These are phyloP conservation scores for Myiagra hebetior DNA, from an alignment of 2,113 vertebrate genomes.

Conservation along the genomic window DNA sequence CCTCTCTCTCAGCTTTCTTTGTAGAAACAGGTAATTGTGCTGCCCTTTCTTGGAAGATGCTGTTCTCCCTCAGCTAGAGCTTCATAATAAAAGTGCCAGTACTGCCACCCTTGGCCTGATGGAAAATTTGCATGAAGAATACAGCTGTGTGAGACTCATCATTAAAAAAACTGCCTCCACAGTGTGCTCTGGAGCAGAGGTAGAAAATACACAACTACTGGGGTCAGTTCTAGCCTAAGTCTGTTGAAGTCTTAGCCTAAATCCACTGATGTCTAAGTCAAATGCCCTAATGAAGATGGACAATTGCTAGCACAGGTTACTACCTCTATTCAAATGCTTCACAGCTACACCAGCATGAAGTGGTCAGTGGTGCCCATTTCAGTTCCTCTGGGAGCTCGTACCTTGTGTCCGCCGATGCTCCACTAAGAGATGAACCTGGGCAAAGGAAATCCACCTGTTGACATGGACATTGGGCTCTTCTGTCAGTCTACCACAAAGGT, in stretches of 20 bases:
- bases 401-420: not conserved
- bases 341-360: not conserved
- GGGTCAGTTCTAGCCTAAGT: not conserved
- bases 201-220: not conserved
- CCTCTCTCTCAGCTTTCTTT: not conserved
- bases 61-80: not conserved
- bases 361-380: not conserved
- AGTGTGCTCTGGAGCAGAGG: not conserved
- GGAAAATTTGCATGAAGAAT: not conserved
- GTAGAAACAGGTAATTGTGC: conserved; percentile 37
- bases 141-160: not conserved
- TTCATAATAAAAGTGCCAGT: not conserved
- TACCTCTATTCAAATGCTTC: not conserved
- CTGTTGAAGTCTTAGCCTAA: not conserved
- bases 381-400: not conserved
- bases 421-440: not conserved
- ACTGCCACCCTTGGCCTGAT: not conserved
- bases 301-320: not conserved
- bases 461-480: not conserved
- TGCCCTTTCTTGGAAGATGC: conserved; percentile 12
- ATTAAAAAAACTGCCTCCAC: not conserved
- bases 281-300: not conserved
- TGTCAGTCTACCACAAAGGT: not conserved
- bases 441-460: not conserved
- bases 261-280: not conserved